Evolutionary conservation across 1,140 invertebrate genomes (phyloP), one percentile per base, ranked within the genome.

Genomic region (Calliopsis andreniformis): DNA sequence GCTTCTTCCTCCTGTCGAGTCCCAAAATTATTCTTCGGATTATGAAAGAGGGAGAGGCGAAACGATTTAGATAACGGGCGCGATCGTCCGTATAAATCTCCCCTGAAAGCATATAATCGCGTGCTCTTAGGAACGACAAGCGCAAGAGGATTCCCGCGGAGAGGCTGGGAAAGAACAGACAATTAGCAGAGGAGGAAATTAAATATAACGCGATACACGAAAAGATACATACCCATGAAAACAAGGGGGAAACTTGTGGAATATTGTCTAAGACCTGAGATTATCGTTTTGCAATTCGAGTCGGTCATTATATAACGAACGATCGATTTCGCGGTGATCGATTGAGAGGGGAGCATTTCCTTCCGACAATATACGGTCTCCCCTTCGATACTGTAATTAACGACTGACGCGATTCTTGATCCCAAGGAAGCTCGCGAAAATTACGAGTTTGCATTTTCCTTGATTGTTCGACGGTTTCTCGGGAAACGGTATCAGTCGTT

Each of bases 21-120:
- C 4, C 62, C 39, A 23, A 51, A 81, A 78, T 82, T 81, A 82
- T 82, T 81, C 80, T 78, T 78, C 53, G 73, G 64, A 53, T 71
- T 67, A 66, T 59, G 53, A 75, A 56, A 61, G 51, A 51, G 51
- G 20, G 25, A 35, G 20, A 55, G 35, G 10, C 35, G 6, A 51
- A 70, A 53, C 39, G 62, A 66, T 62, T 45, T 39, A 45, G 62
- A 30, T 7, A 18, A 45, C 20, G n/a, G 56, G 56, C 10, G 43
- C 63, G 73, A 81, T 77, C 39, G 79, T 51, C 12, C 35, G 49
- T 62, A 77, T 77, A 82, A 81, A 77, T 81, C 72, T 66, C 53
- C 16, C 58, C 25, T 30, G 35, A 53, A 62, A 25, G 63, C 61
- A 58, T 56, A 61, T 71, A 82, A 67, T 25, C 42, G 49, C 23